phyloP scores from a whole-genome alignment of 2,797 vertebrate species.

The Leuciscus waleckii region DNA sequence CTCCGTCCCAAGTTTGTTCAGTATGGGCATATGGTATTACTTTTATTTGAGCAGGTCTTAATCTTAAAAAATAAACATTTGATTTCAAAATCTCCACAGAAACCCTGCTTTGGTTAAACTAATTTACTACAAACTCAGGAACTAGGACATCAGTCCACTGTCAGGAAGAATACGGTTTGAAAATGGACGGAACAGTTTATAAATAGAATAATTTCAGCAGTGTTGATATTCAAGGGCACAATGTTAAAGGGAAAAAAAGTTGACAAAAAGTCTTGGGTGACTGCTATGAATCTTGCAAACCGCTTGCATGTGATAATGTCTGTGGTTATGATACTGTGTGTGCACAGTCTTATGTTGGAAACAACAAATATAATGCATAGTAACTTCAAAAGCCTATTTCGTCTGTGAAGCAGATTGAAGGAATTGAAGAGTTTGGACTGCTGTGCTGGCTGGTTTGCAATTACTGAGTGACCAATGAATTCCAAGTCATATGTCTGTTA shows the following conservation, averaged over 20 bases:
- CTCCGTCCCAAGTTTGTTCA: background rate
- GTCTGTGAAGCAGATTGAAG: constrained; percentile 10
- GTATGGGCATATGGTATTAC: background rate
- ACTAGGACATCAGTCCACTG: background rate
- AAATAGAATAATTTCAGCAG: background rate
- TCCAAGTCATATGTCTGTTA: constrained; percentile 6
- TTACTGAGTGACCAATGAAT: constrained; percentile 30
- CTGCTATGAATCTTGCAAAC: constrained; percentile 2
- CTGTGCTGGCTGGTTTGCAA: constrained; percentile 1
- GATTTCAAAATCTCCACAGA: background rate
- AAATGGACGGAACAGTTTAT: background rate
- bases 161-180: background rate
- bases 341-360: background rate
- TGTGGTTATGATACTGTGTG: background rate
- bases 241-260: background rate
- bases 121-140: background rate
- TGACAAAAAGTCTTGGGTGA: constrained; percentile 6
- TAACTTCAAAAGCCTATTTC: constrained; percentile 12
- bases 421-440: constrained; percentile 15
- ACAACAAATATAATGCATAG: background rate
- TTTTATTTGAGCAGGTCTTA: background rate
- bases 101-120: background rate
- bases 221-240: background rate
- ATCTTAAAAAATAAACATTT: background rate
- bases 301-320: constrained; percentile 1